phyloP scores from a whole-genome alignment of 2,113 vertebrate species.

The Merops nubicus region DNA sequence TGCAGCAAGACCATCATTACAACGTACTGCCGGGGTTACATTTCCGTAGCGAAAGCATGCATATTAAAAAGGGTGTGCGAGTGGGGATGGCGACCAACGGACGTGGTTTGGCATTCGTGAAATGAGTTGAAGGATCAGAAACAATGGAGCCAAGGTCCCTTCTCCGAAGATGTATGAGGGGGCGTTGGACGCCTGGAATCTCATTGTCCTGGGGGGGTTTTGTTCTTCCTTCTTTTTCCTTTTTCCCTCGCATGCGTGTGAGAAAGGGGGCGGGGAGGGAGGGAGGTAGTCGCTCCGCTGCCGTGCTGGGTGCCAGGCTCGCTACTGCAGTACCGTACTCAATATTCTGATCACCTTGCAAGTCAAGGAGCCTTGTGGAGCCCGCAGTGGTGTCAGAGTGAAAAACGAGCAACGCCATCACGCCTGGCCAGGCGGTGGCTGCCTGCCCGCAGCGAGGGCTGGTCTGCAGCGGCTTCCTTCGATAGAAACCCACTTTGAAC shows the following conservation, averaged over 20 bases:
- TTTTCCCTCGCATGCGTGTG: not conserved
- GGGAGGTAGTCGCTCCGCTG: not conserved
- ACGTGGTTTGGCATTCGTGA: not conserved
- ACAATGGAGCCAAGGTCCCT: slow-evolving; percentile 29
- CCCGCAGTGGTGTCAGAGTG: slow-evolving; percentile 75
- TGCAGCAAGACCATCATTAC: slow-evolving; percentile 52
- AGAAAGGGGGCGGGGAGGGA: not conserved
- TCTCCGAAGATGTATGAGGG: slow-evolving; percentile 18
- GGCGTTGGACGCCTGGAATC: not conserved
- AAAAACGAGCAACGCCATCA: slow-evolving; percentile 67
- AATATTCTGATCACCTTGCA: slow-evolving; percentile 73
- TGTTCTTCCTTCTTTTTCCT: not conserved
- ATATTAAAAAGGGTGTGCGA: not conserved
- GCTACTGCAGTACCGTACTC: slow-evolving; percentile 51
- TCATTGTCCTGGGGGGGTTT: not conserved
- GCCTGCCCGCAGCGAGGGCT: slow-evolving; percentile 40
- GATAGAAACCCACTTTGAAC: not conserved
- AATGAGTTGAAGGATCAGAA: not conserved
- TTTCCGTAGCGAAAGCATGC: slow-evolving; percentile 2
- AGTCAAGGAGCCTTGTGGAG: slow-evolving; percentile 59
- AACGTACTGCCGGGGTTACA: slow-evolving; percentile 16
- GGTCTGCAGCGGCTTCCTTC: slow-evolving; percentile 17
- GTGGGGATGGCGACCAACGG: fast-evolving
- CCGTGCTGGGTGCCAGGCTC: slow-evolving; percentile 55
- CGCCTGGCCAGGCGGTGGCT: slow-evolving; percentile 41